phyloP scores from a whole-genome alignment of 2,797 vertebrate genomes.

The Silurus lanzhouensis region DNA sequence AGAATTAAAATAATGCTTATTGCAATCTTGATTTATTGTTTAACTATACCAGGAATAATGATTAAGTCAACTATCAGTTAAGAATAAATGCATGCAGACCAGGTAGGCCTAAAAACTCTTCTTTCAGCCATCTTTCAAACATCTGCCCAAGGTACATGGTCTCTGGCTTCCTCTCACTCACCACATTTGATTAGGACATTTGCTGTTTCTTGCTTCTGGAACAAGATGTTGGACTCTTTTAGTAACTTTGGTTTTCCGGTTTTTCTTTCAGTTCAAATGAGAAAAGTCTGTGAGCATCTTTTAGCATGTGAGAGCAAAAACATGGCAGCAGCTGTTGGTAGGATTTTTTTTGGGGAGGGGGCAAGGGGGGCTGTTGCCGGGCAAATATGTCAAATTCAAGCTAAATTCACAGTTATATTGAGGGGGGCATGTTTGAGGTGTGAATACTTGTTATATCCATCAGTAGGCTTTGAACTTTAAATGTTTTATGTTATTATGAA shows the following conservation, averaged over 20 bases:
- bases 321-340: slow-evolving; percentile 67
- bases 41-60: not conserved
- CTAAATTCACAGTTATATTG: slow-evolving; percentile 29
- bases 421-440: not conserved
- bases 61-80: not conserved
- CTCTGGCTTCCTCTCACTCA: slow-evolving; percentile 79
- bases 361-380: slow-evolving; percentile 57
- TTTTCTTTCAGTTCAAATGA: slow-evolving; percentile 82
- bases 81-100: not conserved
- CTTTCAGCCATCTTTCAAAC: slow-evolving; percentile 58
- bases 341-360: slow-evolving; percentile 51
- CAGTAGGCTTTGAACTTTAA: not conserved
- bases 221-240: slow-evolving; percentile 79
- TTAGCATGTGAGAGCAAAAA: slow-evolving; percentile 58
- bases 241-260: slow-evolving; percentile 84
- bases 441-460: not conserved
- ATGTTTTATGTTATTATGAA: not conserved
- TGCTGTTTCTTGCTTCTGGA: slow-evolving; percentile 80
- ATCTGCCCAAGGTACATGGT: slow-evolving; percentile 74
- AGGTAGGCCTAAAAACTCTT: slow-evolving; percentile 12
- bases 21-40: not conserved
- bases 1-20: not conserved
- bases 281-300: slow-evolving; percentile 60
- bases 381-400: slow-evolving; percentile 63
- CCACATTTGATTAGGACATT: slow-evolving; percentile 80